Evolutionary conservation across 2,797 vertebrate genomes (phyloP), one percentile per base, ranked within the genome.

Genomic region (Platalea minor): DNA sequence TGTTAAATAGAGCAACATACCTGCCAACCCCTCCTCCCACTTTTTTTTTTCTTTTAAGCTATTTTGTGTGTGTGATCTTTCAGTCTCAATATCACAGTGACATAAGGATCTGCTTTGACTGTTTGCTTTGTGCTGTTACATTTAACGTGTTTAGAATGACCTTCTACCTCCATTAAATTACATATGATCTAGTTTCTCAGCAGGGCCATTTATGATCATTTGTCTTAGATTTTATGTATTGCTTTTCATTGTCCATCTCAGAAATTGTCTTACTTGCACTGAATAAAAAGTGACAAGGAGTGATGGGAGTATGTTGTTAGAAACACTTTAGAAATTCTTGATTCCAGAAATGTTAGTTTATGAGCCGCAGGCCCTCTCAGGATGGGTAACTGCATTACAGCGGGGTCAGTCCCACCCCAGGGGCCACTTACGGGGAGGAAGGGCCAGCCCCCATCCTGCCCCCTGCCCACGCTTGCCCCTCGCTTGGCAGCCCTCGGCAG

Each of bases 191-290:
- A 59, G 56, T 83, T 95, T 89, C 91, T 85, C 85, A 85, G 88
- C 64, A 68, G 64, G 60, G 68, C 60, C 61, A 83, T 94, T 96
- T 89, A 77, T 77, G 85, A 88, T 88, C 64, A 60, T 94, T 93
- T 95, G 31, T 77, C 79, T 85, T 60, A 45, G 68, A 53, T 67
- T 88, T 88, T 88, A 64, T 67, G 43, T 80, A 80, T 91, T 60
- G 91, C 93, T 95, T 91, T 95, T 89, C 94, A 37, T 70, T 83
- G 89, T 65, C 76, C 56, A 88, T 74, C 72, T 73, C 68, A 69
- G 68, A 88, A 69, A 79, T 85, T 25, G 65, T 56, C 35, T 5
- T 56, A 65, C 60, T 83, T 59, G 28, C 60, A 46, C 85, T 48
- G 85, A 95, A 80, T 91, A 79, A 88, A 56, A 95, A 80, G 56